Base-by-base conservation (phyloP, 2,888 invertebrate genomes). In the Malthinus seriepunctatus region DNA sequence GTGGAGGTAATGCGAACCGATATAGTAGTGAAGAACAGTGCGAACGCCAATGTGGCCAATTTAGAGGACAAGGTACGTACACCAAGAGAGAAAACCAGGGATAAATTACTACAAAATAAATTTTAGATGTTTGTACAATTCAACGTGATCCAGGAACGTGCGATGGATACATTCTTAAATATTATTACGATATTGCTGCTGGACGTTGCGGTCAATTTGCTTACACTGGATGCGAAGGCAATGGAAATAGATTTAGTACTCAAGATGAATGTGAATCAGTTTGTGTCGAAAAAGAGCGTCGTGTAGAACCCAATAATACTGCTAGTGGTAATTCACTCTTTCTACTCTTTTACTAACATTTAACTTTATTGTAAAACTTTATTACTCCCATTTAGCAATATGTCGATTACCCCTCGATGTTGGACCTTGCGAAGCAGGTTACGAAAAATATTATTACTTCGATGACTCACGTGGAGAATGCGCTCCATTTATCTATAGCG, bases 151-250 rank as follows among this genome's bases (percentile, higher is more conserved):
- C 84, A 32, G 95, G 95, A 12, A 86, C 88, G 3, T 95, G 95
- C 73, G 79, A 82, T 15, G 86, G 83, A 0, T 79, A 82, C 60
- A 83, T 88, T 67, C 78, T 78, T 7, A 89, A 91, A 76, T 88
- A 84, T 78, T 92, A 86, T 79, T 95, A 86, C 78, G 87, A 93
- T 71, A 73, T 77, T 9, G 68, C 70, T 1, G 76, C 80, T 0
- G 84, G 86, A 9, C 76, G 79, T 34, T 95, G 95, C 74, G 80
- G 82, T 51, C 79, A 83, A 63, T 95, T 92, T 77, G 78, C 80
- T 1, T 95, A 90, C 73, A 88, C 93, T 34, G 95, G 95, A 56
- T 95, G 95, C 74, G 84, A 81, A 34, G 95, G 95, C 32, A 92
- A 91, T 68, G 88, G 89, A 49, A 95, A 95, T 77, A 82, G 92